phyloP scores from a whole-genome alignment of 92 coral and sea anemone species.

The Metridium senile region DNA sequence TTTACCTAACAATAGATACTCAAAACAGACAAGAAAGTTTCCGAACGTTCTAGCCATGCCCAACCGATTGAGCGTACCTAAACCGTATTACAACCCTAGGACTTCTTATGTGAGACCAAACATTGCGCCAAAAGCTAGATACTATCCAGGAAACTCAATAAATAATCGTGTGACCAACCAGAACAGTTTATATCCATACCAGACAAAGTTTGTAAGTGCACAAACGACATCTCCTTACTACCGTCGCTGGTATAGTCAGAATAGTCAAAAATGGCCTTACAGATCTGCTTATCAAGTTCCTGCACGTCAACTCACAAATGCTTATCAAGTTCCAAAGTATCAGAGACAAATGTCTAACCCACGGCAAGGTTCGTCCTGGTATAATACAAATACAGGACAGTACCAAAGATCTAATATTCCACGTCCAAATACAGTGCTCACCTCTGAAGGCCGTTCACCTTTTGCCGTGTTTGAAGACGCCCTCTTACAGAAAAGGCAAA shows the following conservation, averaged over 20 bases:
- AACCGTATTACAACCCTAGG: neutral
- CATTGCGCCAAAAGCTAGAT: neutral
- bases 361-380: slow-evolving; percentile 9
- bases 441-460: slow-evolving; percentile 4
- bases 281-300: neutral
- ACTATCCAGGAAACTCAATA: neutral
- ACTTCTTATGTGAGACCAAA: neutral
- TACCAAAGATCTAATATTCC: slow-evolving; percentile 24
- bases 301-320: slow-evolving; percentile 4
- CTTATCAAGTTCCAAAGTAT: neutral
- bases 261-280: slow-evolving; percentile 10
- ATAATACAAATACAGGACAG: neutral
- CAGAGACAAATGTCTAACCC: neutral
- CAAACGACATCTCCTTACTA: slow-evolving; percentile 1
- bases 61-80: neutral
- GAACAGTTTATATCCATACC: neutral
- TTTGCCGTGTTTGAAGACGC: slow-evolving; percentile 23
- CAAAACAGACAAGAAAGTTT: neutral
- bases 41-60: neutral
- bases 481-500: neutral
- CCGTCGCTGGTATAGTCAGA: slow-evolving; percentile 21
- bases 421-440: slow-evolving; percentile 12
- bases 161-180: neutral
- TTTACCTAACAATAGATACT: neutral
- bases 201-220: neutral